Conservation (phyloP, 35 echinoderm and acorn worm species). For the Ptychodera flava region DNA sequence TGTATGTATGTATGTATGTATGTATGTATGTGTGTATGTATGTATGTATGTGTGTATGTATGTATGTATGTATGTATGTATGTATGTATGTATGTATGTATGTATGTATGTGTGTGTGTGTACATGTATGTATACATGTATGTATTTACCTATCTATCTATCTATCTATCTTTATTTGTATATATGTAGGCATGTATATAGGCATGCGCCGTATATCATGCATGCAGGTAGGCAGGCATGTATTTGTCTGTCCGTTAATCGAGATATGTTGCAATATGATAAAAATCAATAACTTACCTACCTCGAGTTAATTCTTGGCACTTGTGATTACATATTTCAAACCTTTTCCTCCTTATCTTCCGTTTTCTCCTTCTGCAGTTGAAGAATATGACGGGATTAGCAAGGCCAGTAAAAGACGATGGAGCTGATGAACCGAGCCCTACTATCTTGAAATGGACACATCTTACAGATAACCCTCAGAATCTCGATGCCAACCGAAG, state of each 20-base stretch:
- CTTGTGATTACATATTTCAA: too few relatives aligned
- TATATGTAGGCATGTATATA: neutral
- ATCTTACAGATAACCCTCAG: too few relatives aligned
- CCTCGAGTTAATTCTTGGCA: too few relatives aligned
- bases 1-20: constrained; percentile 2
- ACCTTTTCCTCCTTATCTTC: too few relatives aligned
- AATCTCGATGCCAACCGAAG: too few relatives aligned
- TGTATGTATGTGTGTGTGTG: neutral
- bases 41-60: neutral
- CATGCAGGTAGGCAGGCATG: neutral
- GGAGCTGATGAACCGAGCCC: too few relatives aligned
- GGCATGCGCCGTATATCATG: neutral
- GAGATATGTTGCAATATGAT: too few relatives aligned
- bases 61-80: neutral
- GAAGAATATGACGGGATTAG: too few relatives aligned
- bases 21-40: neutral
- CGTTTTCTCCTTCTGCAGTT: too few relatives aligned
- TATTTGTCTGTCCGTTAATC: neutral
- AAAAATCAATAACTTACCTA: too few relatives aligned
- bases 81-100: constrained; percentile 2
- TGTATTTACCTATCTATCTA: neutral
- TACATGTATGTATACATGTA: neutral
- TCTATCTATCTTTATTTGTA: neutral
- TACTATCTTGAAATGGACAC: too few relatives aligned
- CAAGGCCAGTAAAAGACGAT: too few relatives aligned